Evolutionary conservation across 2,113 vertebrate genomes (phyloP), one percentile per base, ranked within the genome.

Genomic region (Sapajus apella): DNA sequence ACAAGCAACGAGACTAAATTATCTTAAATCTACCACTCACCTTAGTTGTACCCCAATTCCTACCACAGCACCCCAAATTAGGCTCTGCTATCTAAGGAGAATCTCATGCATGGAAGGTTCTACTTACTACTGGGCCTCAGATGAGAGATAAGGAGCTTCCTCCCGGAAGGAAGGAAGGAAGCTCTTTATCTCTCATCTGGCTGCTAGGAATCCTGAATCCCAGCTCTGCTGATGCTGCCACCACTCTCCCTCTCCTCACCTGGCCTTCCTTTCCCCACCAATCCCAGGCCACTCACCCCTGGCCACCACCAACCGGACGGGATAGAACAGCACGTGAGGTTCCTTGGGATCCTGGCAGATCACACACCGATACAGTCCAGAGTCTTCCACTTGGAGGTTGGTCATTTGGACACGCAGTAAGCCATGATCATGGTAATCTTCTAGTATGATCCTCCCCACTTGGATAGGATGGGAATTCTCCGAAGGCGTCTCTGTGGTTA

Each of bases 381-480:
- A 81, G 92, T 98, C 98, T 20, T 3, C 0, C 40, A 0, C 43
- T 77, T 64, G 97, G 92, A 98, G 97, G 14, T 92, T 79, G 21
- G 3, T 0, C 92, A 98, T 83, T 61, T 2, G 92, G 73, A 98
- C 13, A 0, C 1, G 21, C 20, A 93, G 0, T 1, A 0, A 1
- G 1, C 11, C 0, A 0, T 20, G 0, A 0, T 0, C 0, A 0
- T 0, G 0, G 0, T 10, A 2, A 0, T 86, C 61, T 25, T 32
- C 12, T 1, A 96, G 11, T 7, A 5, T 14, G 68, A 43, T 93
- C 47, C 25, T 95, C 21, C 73, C 96, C 25, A 1, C 1, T 4
- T 0, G 55, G 37, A 45, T 37, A 32, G 13, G 1, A 37, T 10
- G 83, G 32, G 5, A 9, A 1, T 3, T 2, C 55, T 14, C 43